Conservation (phyloP, 1,140 invertebrate species). For the Octopus bimaculoides region DNA sequence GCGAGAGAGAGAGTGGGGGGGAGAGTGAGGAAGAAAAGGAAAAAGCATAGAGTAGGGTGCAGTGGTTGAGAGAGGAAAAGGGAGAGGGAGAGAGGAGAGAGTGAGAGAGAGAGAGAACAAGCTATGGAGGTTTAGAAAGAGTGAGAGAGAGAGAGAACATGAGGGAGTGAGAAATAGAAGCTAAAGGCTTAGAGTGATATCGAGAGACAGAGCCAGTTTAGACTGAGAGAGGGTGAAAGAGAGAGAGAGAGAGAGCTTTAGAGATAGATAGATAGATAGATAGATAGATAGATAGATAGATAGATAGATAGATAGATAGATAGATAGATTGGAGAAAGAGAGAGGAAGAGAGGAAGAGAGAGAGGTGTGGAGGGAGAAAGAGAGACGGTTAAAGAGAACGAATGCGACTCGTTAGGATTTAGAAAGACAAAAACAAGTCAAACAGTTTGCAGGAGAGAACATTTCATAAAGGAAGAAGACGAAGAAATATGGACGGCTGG, state of each 20-base stretch:
- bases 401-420: too few relatives aligned
- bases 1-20: neutral
- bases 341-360: too few relatives aligned
- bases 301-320: neutral
- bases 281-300: neutral
- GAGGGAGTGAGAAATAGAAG: neutral
- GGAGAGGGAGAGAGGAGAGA: neutral
- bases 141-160: neutral
- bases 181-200: too few relatives aligned
- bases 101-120: neutral
- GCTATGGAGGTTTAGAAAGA: neutral
- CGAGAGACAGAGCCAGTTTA: too few relatives aligned
- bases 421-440: too few relatives aligned
- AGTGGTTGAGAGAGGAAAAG: neutral
- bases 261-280: constrained; percentile 2
- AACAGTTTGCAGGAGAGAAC: too few relatives aligned
- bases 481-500: too few relatives aligned
- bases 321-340: too few relatives aligned
- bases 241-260: neutral
- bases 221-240: neutral
- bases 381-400: too few relatives aligned
- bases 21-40: neutral
- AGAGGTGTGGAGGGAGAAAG: too few relatives aligned
- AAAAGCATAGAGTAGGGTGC: neutral
- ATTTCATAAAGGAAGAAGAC: too few relatives aligned